Conservation (phyloP, 2,797 vertebrate genomes). For the Austrolebias charrua region DNA sequence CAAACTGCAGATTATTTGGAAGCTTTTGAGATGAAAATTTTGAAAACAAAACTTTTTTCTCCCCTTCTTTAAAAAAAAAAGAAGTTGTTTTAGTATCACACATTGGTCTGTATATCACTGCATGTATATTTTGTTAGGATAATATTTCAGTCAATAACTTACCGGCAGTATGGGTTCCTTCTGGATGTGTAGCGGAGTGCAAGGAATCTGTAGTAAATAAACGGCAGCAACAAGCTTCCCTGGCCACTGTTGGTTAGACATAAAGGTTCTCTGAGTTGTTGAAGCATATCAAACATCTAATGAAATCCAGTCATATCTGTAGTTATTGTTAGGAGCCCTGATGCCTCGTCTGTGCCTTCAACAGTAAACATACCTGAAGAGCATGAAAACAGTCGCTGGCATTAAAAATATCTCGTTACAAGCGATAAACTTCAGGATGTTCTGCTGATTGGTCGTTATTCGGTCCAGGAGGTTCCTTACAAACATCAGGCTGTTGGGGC, state of each 20-base stretch:
- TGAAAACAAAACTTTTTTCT: no score
- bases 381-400: constrained; percentile 98
- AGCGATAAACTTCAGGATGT: constrained; percentile 97
- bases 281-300: background rate
- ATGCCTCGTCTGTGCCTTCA: background rate
- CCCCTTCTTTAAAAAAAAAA: no score
- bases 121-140: no score
- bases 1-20: no score
- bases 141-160: constrained; percentile 52
- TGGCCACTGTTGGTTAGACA: constrained; percentile 85
- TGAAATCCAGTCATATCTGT: no score
- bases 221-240: constrained; percentile 95
- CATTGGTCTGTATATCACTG: no score
- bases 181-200: constrained; percentile 95
- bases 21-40: no score
- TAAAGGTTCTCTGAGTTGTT: background rate
- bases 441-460: constrained; percentile 93
- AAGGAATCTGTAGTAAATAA: constrained; percentile 98
- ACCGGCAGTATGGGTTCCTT: constrained; percentile 98
- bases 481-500: constrained; percentile 88
- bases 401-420: constrained; percentile 99
- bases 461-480: constrained; percentile 92
- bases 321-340: background rate
- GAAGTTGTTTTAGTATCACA: no score
- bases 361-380: constrained; percentile 80